phyloP scores from a whole-genome alignment of 2,888 invertebrate genomes.

The Cyclophora punctaria region DNA sequence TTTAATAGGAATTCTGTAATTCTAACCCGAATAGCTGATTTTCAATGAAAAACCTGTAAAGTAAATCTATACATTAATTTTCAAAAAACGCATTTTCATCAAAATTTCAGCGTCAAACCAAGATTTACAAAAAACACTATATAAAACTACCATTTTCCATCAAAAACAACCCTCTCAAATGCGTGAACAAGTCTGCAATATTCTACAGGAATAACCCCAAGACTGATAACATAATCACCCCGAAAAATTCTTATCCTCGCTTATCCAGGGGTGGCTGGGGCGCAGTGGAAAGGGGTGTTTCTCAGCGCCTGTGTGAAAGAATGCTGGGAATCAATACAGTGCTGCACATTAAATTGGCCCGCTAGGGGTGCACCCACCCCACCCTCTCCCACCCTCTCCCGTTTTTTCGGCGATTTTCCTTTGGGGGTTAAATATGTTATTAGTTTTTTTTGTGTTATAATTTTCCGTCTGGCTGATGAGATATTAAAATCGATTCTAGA shows the following conservation, averaged over 20 bases:
- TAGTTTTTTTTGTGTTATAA: constrained; percentile 9
- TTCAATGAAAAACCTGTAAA: no score
- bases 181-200: no score
- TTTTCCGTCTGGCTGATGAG: no score
- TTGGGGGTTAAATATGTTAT: constrained; percentile 25
- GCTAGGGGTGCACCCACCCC: constrained; percentile 25
- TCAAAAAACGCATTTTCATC: no score
- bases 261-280: constrained; percentile 39
- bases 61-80: no score
- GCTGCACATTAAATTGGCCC: constrained; percentile 68
- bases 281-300: constrained; percentile 30
- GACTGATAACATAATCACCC: constrained; percentile 24
- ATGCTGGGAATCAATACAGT: constrained; percentile 68
- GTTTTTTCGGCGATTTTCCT: constrained; percentile 40
- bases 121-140: no score
- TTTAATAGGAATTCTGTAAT: no score
- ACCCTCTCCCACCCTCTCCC: constrained; percentile 33
- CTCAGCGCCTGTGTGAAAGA: constrained; percentile 74
- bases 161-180: no score
- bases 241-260: constrained; percentile 59
- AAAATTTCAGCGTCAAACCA: no score
- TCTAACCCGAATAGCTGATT: no score
- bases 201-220: background rate
- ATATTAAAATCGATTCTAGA: no score
- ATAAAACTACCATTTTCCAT: no score